phyloP scores from a whole-genome alignment of 2,797 vertebrate genomes.

The Schizopygopsis malacanthus region DNA sequence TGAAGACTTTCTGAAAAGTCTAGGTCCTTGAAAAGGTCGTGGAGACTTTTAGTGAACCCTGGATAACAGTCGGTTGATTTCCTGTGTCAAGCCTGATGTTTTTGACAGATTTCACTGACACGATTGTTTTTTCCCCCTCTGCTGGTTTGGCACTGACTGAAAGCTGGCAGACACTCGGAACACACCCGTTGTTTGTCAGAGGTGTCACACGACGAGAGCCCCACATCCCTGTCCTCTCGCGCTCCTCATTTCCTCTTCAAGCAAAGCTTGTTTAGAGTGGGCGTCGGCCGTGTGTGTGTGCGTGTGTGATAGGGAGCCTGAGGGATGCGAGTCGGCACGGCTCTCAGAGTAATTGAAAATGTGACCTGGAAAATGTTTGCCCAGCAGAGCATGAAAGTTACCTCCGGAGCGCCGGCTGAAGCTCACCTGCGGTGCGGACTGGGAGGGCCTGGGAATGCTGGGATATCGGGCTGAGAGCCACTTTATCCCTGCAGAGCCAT shows the following conservation, averaged over 20 bases:
- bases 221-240: constrained; percentile 22
- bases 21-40: constrained; percentile 35
- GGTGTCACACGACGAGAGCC: constrained; percentile 33
- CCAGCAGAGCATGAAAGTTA: constrained; percentile 86
- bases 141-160: constrained; percentile 19
- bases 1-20: background rate
- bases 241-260: constrained; percentile 40
- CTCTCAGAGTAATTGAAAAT: constrained; percentile 88
- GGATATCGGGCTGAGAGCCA: constrained; percentile 83
- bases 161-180: constrained; percentile 36
- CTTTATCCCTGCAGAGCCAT: constrained; percentile 78
- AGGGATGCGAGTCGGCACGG: constrained; percentile 72
- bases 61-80: constrained; percentile 26
- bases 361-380: constrained; percentile 88
- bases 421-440: constrained; percentile 78
- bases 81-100: constrained; percentile 32
- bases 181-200: constrained; percentile 47
- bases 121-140: background rate
- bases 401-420: constrained; percentile 73
- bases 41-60: constrained; percentile 6
- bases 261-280: constrained; percentile 62
- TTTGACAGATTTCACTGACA: constrained; percentile 31
- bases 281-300: constrained; percentile 52
- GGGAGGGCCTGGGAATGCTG: constrained; percentile 76
- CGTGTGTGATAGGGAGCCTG: constrained; percentile 64